Evolutionary conservation across 2,797 vertebrate genomes (phyloP), one percentile per base, ranked within the genome.

Genomic region (Rhadinocentrus ornatus): DNA sequence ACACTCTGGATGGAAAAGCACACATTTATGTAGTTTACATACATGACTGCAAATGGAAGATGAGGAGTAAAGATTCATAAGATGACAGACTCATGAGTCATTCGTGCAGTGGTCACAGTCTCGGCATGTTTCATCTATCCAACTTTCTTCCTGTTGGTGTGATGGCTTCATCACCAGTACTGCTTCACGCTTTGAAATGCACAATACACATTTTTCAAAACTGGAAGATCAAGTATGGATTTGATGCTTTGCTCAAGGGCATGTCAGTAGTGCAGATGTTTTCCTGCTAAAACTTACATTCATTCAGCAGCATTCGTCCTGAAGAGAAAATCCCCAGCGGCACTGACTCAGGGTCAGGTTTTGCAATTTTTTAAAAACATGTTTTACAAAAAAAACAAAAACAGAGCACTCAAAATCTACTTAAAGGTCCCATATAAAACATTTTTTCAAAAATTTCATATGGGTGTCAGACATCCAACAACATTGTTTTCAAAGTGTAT

Each of bases 81-180:
- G 59, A 86, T 79, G 85, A 85, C 83, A 82, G 87, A 85, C 85
- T 29, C 26, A 70, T 88, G 89, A 91, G 75, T 87, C 87, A 83
- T 55, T 60, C 27, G 63, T 62, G n/a, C 60, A 1, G 74, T 13
- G 78, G 69, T 62, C 78, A 66, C 64, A 18, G 75, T 85, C 81
- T 80, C 24, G 4, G 52, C 76, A 34, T 22, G 67, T 80, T 79
- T 75, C 81, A 65, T 71, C 75, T 69, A 0, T 84, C 82, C 67
- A 84, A 85, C 77, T 81, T 86, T 82, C 69, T 62, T 71, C 67
- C 72, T 8, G 69, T 53, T 39, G 53, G n/a, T 69, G 66, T 20
- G 46, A 59, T 1, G 56, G 52, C 46, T 75, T 56, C 56, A 78
- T 82, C 72, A 54, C 70, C 24, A 65, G 15, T 54, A 39, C 66